Evolutionary conservation across 2,888 invertebrate genomes (phyloP), one percentile per base, ranked within the genome.

Genomic region (Prenolepis imparis): DNA sequence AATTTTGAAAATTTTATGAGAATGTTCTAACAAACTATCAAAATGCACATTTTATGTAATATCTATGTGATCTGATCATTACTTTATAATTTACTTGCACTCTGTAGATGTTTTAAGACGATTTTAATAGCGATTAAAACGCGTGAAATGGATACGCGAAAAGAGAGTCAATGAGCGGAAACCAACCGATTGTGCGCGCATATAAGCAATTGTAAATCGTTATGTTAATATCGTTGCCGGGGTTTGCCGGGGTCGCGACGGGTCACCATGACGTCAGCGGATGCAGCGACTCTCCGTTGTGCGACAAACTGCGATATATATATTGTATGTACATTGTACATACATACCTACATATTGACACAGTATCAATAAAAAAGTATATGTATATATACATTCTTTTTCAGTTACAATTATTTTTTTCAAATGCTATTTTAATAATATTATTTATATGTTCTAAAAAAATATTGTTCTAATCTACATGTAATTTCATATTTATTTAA

Each of bases 251-350:
- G 94, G 94, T 94, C 94, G 92, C 84, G 74, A 11, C 90, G 87
- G 93, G 93, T 91, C 92, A 88, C 63, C 73, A 85, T 94, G 94
- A 94, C 94, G 94, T 93, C 93, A 94, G 91, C 94, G 94, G 94
- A 94, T 94, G 91, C 93, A 93, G 91, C 92, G 94, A 94, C 93
- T 94, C 93, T 89, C 82, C 57, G 75, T 67, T 67, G 74, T 48
- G 77, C 83, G 73, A 73, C 57, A 78, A 81, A 84, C 64, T 84
- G 68, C 28, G 28, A 28, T 28, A 28, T 28, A 84, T 63, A 67
- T 74, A 70, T 68, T 83, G 75, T 84, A 84, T 67, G 18, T 11
- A 21, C n/a, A n/a, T n/a, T 28, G 28, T 28, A 28, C 28, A 28
- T 28, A 28, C 28, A 28, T 28, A 28, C 28, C 24, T 2, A 41